Evolutionary conservation across 2,888 invertebrate species (phyloP), one percentile per base, ranked within the genome.

Genomic region (Seira ritae): DNA sequence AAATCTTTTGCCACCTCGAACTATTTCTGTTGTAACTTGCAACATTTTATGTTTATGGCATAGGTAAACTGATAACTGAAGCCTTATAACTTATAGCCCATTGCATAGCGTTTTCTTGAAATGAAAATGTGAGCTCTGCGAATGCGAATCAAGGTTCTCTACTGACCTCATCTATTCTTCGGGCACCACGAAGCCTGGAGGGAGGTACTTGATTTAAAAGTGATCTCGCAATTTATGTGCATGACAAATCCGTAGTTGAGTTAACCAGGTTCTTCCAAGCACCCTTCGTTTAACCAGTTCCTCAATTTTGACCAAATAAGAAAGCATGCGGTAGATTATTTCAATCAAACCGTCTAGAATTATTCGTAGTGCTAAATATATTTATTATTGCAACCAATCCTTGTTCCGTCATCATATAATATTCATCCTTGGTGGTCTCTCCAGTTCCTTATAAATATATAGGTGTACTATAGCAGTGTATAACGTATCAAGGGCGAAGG

Each of bases 381-480:
- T 8, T 17, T 17, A 3, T 55, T 1, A 3, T 55, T 55, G 8
- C 31, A 31, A 31, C 31, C 55, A 15, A 8, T 55, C 55, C 12
- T 55, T 55, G 17, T 55, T 8, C 31, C 8, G 31, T 4, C 2
- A 31, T 31, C 31, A 60, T 81, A 71, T 80, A 80, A 80, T 73
- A 60, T 73, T 60, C 55, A 6, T 60, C 20, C 68, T 73, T 73
- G 68, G 80, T 55, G 72, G 73, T 73, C 80, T 12, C 17, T 80
- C 80, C 80, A 80, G 80, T 15, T 22, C 37, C 46, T 6, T 23
- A n/a, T 31, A 31, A 31, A 31, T 31, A 31, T 8, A 8, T 31
- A 31, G 31, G n/a, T n/a, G n/a, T n/a, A n/a, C n/a, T n/a, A n/a
- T n/a, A n/a, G n/a, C n/a, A n/a, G n/a, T 42, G 6, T 42, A 42